phyloP scores from a whole-genome alignment of 2,888 invertebrate species.

The Drosophila paucipuncta region DNA sequence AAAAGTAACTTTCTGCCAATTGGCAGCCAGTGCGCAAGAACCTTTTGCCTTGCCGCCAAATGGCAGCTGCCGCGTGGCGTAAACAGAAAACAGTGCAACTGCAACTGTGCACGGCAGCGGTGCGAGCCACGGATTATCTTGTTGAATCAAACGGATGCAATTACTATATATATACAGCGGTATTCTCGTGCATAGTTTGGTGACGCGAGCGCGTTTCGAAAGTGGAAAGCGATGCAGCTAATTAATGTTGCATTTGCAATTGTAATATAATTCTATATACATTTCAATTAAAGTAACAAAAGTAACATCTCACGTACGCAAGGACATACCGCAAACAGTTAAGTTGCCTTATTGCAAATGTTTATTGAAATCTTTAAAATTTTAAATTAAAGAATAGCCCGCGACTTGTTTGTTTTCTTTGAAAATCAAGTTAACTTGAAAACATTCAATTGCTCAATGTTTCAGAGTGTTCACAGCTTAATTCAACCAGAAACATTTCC shows the following conservation, averaged over 20 bases:
- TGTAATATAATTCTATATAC: slow-evolving; percentile 36
- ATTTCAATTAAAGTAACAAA: slow-evolving; percentile 34
- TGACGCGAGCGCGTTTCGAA: slow-evolving; percentile 21
- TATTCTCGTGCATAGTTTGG: slow-evolving; percentile 28
- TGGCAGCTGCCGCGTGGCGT: slow-evolving; percentile 43
- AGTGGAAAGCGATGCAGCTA: slow-evolving; percentile 37
- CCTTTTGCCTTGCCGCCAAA: slow-evolving; percentile 71
- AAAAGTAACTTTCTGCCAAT: slow-evolving; percentile 24
- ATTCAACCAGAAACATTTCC: neutral
- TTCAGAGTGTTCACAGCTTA: neutral
- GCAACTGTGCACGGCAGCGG: slow-evolving; percentile 64
- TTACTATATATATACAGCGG: slow-evolving; percentile 23
- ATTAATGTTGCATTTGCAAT: slow-evolving; percentile 43
- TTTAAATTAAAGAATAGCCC: slow-evolving; percentile 12
- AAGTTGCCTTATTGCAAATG: slow-evolving; percentile 31
- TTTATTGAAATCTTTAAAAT: slow-evolving; percentile 7
- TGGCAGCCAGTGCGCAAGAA: slow-evolving; percentile 59
- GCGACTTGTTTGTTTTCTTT: slow-evolving; percentile 11
- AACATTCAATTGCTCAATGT: neutral
- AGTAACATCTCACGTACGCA: slow-evolving; percentile 12
- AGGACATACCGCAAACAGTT: slow-evolving; percentile 36
- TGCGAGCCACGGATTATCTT: slow-evolving; percentile 20
- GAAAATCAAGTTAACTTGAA: neutral
- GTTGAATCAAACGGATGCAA: slow-evolving; percentile 27
- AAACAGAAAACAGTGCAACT: slow-evolving; percentile 78